These are phyloP conservation scores for Blomia tropicalis DNA, from an alignment of 2,888 invertebrate genomes.

Conservation along the genomic window DNA sequence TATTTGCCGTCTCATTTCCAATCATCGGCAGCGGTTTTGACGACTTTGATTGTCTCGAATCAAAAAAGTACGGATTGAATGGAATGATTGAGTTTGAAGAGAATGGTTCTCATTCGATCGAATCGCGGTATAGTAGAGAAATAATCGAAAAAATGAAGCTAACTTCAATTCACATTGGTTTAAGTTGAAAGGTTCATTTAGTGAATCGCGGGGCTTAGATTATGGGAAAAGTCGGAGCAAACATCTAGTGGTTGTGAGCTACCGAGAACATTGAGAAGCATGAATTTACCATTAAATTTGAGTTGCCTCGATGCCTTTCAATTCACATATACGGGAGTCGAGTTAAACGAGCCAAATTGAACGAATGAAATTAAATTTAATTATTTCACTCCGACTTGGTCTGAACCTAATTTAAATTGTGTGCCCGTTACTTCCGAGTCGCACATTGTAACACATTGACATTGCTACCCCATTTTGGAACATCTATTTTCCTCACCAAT, in stretches of 20 bases:
- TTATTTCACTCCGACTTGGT: not conserved
- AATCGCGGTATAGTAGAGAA: no score
- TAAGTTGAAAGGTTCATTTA: conserved; percentile 8
- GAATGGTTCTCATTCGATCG: no score
- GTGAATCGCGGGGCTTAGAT: conserved; percentile 1
- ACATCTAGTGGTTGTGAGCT: no score
- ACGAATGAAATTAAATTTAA: conserved; percentile 11
- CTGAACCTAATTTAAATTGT: conserved; percentile 1
- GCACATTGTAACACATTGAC: not conserved
- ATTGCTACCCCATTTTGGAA: not conserved
- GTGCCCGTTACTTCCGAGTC: not conserved
- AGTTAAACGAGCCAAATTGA: conserved; percentile 1
- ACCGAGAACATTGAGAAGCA: not conserved
- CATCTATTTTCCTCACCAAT: not conserved
- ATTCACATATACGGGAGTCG: not conserved
- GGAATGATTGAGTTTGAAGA: no score
- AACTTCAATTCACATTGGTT: no score
- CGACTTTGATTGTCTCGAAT: no score
- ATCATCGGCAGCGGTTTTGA: no score
- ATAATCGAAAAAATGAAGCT: no score
- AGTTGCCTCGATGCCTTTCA: not conserved
- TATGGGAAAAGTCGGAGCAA: no score
- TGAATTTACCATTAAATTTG: conserved; percentile 13
- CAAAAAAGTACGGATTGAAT: no score
- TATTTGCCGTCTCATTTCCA: no score